phyloP scores from a whole-genome alignment of 2,113 vertebrate species.

The Petrocephalus microphthalmus region DNA sequence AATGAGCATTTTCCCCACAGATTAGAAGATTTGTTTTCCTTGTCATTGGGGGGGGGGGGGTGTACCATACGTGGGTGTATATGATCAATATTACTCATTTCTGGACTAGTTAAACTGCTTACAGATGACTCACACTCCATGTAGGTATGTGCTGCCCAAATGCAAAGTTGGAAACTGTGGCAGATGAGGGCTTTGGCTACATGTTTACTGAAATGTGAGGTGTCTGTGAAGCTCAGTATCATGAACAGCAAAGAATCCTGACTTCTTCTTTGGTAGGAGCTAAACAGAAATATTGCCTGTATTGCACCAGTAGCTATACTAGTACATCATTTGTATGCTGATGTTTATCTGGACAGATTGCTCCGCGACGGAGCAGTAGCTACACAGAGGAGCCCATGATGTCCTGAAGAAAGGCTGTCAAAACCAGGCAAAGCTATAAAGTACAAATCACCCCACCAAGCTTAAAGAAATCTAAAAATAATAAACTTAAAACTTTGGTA shows the following conservation, averaged over 20 bases:
- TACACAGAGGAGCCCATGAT: not conserved
- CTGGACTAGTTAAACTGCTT: not conserved
- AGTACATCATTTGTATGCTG: not conserved
- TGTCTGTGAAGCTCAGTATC: not conserved
- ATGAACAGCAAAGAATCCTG: not conserved
- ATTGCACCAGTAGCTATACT: not conserved
- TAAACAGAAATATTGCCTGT: not conserved
- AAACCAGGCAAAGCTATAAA: not conserved
- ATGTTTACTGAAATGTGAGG: not conserved
- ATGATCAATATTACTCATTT: not conserved
- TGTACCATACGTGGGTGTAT: not conserved
- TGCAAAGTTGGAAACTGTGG: not conserved
- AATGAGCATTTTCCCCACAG: not conserved
- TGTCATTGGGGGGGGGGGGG: not conserved
- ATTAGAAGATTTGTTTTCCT: not conserved
- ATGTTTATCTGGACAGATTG: not conserved
- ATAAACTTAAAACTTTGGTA: not conserved
- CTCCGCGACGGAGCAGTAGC: not conserved
- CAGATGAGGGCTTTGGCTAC: not conserved
- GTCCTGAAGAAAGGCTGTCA: not conserved
- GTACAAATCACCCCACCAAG: not conserved
- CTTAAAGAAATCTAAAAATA: constrained; percentile 4
- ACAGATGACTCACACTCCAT: not conserved
- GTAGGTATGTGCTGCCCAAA: not conserved
- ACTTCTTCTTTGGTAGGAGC: not conserved